A percentile compares a stretch with the other conserved stretches of the same genome.
Conservation (phyloP, 2,888 invertebrate species). For the Pristionchus japonicus region DNA sequence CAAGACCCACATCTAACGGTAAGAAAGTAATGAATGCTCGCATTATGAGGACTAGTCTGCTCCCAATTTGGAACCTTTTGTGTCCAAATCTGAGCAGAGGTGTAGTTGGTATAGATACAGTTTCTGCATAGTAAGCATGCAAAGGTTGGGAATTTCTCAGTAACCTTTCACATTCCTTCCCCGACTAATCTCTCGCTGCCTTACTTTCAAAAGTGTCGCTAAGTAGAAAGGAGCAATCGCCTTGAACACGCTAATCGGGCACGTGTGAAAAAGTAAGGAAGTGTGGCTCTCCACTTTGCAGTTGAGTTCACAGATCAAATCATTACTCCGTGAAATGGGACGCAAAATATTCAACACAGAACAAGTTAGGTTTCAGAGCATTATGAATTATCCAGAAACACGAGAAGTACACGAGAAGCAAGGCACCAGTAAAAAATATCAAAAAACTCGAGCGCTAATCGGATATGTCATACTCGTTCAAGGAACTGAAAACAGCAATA, state of each 20-base stretch:
- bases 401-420: too few relatives aligned
- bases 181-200: not conserved
- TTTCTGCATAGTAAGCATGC: not conserved
- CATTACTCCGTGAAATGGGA: not conserved
- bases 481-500: not conserved
- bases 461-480: too few relatives aligned
- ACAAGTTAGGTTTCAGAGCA: too few relatives aligned
- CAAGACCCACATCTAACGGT: not conserved
- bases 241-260: not conserved
- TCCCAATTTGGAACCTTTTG: not conserved
- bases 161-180: not conserved
- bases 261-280: not conserved
- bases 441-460: too few relatives aligned
- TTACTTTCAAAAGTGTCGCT: slow-evolving; percentile 9
- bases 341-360: too few relatives aligned
- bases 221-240: not conserved
- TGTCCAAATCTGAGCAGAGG: not conserved
- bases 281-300: not conserved
- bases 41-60: not conserved
- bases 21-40: not conserved
- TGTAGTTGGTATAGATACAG: too few relatives aligned
- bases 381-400: too few relatives aligned
- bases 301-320: not conserved
- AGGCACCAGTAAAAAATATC: too few relatives aligned
- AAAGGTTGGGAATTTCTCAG: not conserved